These are phyloP conservation scores for Vulpes lagopus DNA, from an alignment of 2,113 vertebrate species.

Conservation along the genomic window DNA sequence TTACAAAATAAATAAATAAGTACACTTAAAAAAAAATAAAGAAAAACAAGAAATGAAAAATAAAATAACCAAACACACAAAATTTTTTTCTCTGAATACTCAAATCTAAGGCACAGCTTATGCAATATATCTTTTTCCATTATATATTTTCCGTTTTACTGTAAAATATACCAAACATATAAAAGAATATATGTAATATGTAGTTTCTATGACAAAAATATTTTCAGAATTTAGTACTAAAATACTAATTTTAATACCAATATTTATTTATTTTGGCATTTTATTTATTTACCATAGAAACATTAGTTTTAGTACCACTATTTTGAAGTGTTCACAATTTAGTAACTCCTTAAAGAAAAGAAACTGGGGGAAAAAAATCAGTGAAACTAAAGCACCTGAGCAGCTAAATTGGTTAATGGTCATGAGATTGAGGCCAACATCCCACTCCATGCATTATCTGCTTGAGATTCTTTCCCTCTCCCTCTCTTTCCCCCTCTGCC, in stretches of 20 bases:
- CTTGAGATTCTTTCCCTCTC: neutral
- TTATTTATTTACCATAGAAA: conserved; percentile 38
- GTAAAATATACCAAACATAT: neutral
- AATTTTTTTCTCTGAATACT: neutral
- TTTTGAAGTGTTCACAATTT: conserved; percentile 5
- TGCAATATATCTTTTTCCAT: neutral
- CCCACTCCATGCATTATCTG: neutral
- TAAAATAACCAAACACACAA: neutral
- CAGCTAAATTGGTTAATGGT: neutral
- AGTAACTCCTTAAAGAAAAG: neutral
- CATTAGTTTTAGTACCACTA: neutral
- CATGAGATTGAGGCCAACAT: neutral
- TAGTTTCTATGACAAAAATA: conserved; percentile 1
- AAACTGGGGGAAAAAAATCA: neutral
- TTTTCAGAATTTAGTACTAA: conserved; percentile 10
- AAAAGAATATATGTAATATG: neutral
- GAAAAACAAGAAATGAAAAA: neutral
- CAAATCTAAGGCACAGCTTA: conserved; percentile 15
- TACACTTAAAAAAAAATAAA: neutral
- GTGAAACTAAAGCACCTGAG: conserved; percentile 1
- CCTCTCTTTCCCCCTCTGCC: neutral
- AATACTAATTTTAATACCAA: neutral
- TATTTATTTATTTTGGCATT: conserved; percentile 34
- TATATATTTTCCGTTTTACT: neutral
- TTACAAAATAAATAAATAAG: neutral